Evolutionary conservation across 2,888 invertebrate species (phyloP).

Genomic region (Drosophila tripunctata): DNA sequence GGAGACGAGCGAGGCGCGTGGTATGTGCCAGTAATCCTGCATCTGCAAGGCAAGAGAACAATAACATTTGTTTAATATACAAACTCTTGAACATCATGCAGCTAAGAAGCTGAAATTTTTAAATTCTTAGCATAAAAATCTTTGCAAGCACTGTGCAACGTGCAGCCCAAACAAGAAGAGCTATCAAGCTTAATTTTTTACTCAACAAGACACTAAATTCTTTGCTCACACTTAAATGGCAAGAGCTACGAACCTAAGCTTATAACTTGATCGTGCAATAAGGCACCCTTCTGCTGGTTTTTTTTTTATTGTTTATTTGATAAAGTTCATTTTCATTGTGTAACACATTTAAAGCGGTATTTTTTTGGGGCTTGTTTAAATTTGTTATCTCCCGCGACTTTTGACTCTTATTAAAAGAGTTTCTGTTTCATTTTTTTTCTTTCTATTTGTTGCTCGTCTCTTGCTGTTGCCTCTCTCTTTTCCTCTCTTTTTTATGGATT

Average conservation of each 20-base stretch:
- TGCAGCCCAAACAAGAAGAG: too few relatives aligned
- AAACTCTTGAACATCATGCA: too few relatives aligned
- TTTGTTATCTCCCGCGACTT: not conserved
- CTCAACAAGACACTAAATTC: too few relatives aligned
- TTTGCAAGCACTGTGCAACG: too few relatives aligned
- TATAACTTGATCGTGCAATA: too few relatives aligned
- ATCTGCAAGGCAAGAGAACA: slow-evolving; percentile 71
- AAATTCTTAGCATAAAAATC: too few relatives aligned
- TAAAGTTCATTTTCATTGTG: slow-evolving; percentile 13
- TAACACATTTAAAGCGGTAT: not conserved
- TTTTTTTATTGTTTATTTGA: slow-evolving; percentile 8
- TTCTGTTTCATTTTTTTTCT: slow-evolving; percentile 24
- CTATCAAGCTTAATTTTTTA: too few relatives aligned
- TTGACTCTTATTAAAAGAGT: not conserved
- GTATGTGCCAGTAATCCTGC: slow-evolving; percentile 90
- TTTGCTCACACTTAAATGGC: too few relatives aligned
- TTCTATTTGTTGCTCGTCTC: slow-evolving; percentile 21
- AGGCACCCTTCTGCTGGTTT: too few relatives aligned
- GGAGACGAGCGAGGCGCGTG: slow-evolving; percentile 89
- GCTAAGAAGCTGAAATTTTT: too few relatives aligned
- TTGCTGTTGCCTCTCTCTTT: slow-evolving; percentile 5
- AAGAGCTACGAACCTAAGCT: too few relatives aligned
- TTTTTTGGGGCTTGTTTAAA: not conserved
- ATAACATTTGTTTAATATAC: not conserved
- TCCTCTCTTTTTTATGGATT: slow-evolving; percentile 7